Base-by-base conservation (phyloP, 2,797 vertebrate genomes). In the Menidia menidia region DNA sequence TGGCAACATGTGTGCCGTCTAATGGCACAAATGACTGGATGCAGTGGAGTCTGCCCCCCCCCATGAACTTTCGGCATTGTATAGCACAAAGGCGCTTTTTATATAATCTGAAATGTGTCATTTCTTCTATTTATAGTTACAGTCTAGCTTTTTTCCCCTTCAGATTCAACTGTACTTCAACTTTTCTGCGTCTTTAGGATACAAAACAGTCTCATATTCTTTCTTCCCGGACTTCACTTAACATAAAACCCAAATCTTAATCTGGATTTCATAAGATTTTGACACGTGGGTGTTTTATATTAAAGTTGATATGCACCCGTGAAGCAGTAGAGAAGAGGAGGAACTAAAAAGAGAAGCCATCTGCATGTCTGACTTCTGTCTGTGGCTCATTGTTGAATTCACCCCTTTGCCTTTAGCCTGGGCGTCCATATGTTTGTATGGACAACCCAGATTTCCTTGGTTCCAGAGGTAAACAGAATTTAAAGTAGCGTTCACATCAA, bases 281-380 rank as follows among this genome's bases (percentile, higher is more conserved):
- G 3, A 30, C 3, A 3, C 6, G 35, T 39, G 35, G 25, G 25
- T 39, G 35, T 39, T 6, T 7, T 39, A 39, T 2, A 39, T 7
- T 39, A 39, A 39, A 10, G 35, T 39, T 39, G 35, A 2, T 39
- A 39, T 39, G 35, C 64, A 50, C 61, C 54, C 16, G 41, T 53
- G 60, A 57, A 56, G 53, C 68, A n/a, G 3, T 47, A 71, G 53
- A 13, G 50, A 55, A 48, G 31, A 71, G 14, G 55, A 57, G 57
- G 70, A 67, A 64, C 67, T 68, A 63, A 81, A 53, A 74, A 76
- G 58, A 43, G 50, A 75, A 77, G 48, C 60, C 78, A 79, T 80
- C 75, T 68, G 65, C 80, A 74, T 52, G 57, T 71, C 79, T 68
- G 73, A 80, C 81, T 35, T 73, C 57, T 32, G 15, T 58, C 51